These are phyloP conservation scores for Diachasma alloeum DNA, from an alignment of 1,140 invertebrate genomes.

Conservation along the genomic window DNA sequence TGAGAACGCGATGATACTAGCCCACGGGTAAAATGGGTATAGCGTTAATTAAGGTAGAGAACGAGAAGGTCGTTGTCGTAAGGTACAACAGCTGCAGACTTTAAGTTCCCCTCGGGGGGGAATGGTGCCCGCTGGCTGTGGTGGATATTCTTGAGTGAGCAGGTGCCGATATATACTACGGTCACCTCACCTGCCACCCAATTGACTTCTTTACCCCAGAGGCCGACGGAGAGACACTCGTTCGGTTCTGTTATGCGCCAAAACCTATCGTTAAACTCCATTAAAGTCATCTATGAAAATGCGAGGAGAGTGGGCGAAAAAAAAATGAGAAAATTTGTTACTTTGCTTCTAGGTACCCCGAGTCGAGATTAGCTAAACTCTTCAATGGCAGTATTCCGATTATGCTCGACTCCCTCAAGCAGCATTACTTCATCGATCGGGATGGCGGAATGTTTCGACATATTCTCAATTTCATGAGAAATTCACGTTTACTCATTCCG, in stretches of 20 bases:
- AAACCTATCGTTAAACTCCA: neutral
- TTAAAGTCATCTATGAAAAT: neutral
- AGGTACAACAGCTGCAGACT: constrained; percentile 20
- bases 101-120: neutral
- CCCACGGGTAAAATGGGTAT: neutral
- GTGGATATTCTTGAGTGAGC: constrained; percentile 40
- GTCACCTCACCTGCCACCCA: constrained; percentile 48
- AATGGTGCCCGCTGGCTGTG: constrained; percentile 21
- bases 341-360: constrained; percentile 80
- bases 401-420: constrained; percentile 94
- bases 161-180: constrained; percentile 47
- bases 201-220: constrained; percentile 18
- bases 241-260: neutral
- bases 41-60: constrained; percentile 22
- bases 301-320: neutral
- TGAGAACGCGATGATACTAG: constrained; percentile 19
- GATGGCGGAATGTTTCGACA: constrained; percentile 96
- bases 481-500: constrained; percentile 85
- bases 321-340: constrained; percentile 18
- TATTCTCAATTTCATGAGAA: constrained; percentile 95
- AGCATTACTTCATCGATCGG: constrained; percentile 98
- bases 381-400: constrained; percentile 98
- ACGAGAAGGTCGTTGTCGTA: constrained; percentile 27
- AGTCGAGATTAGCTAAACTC: constrained; percentile 89
- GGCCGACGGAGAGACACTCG: neutral